These are phyloP conservation scores for Tachypleus tridentatus DNA, from an alignment of 1,140 invertebrate genomes.

Conservation along the genomic window DNA sequence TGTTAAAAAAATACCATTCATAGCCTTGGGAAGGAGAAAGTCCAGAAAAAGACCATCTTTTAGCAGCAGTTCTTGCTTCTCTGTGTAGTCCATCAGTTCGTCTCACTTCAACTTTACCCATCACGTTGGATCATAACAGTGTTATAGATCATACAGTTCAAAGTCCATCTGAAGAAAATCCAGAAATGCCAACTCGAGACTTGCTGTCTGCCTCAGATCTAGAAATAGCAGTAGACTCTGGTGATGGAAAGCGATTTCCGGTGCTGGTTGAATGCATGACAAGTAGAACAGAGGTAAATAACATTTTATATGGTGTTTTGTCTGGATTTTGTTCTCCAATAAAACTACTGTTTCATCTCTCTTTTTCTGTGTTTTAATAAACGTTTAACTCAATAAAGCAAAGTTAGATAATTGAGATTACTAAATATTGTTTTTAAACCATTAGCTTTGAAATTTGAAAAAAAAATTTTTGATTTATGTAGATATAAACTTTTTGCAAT, in stretches of 20 bases:
- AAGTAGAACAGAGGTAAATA: constrained; percentile 49
- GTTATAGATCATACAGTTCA: constrained; percentile 6
- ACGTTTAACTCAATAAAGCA: neutral
- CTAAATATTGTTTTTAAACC: neutral
- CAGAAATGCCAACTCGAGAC: constrained; percentile 28
- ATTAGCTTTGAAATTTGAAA: neutral
- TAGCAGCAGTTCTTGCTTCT: constrained; percentile 67
- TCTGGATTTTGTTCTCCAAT: too few species aligned
- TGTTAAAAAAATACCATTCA: constrained; percentile 6
- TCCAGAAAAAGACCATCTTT: constrained; percentile 46
- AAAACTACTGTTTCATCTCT: too few species aligned
- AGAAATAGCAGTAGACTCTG: constrained; percentile 27
- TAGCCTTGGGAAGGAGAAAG: constrained; percentile 19
- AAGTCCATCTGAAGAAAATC: constrained; percentile 14
- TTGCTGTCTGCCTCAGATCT: too few species aligned
- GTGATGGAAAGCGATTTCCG: constrained; percentile 60
- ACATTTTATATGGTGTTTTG: neutral
- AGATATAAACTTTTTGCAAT: too few species aligned
- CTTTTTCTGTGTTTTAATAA: neutral
- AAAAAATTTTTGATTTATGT: too few species aligned
- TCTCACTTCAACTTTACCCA: constrained; percentile 62
- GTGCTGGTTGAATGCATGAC: constrained; percentile 70
- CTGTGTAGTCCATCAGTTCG: constrained; percentile 64
- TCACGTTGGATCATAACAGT: constrained; percentile 41
- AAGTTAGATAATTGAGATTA: neutral